A percentile compares a stretch with the other conserved stretches of the same genome.
Evolutionary conservation across 1,140 invertebrate species (phyloP).

Genomic region (Cepaea nemoralis): DNA sequence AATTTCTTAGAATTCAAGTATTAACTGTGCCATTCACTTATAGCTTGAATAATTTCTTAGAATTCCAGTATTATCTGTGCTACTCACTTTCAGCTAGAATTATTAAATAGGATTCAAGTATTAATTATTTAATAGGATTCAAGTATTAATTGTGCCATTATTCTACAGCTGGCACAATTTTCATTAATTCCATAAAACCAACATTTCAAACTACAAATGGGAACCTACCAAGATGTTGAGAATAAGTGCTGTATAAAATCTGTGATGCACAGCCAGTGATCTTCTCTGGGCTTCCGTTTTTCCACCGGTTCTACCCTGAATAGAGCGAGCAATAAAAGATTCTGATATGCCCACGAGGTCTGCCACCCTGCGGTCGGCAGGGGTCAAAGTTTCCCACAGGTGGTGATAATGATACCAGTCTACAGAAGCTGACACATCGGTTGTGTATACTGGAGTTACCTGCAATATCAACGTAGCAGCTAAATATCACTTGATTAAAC

Average conservation of each 20-base stretch:
- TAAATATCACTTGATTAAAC: too few relatives aligned
- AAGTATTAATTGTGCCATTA: too few relatives aligned
- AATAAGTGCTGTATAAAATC: constrained; percentile 93
- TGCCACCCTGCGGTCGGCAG: constrained; percentile 86
- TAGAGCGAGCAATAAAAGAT: constrained; percentile 85
- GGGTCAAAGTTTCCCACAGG: constrained; percentile 86
- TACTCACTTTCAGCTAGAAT: too few relatives aligned
- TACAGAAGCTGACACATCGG: constrained; percentile 81
- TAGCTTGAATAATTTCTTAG: too few relatives aligned
- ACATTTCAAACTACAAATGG: too few relatives aligned
- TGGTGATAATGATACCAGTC: constrained; percentile 91
- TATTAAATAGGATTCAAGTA: too few relatives aligned
- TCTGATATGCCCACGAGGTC: constrained; percentile 92
- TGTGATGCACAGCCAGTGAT: constrained; percentile 74
- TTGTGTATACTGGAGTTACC: constrained; percentile 85
- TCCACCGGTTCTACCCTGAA: constrained; percentile 79
- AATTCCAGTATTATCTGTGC: too few relatives aligned
- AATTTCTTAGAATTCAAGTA: too few relatives aligned
- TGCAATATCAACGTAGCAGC: constrained; percentile 44
- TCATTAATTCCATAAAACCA: too few relatives aligned
- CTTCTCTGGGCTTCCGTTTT: constrained; percentile 73
- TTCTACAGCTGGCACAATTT: too few relatives aligned
- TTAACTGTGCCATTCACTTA: too few relatives aligned
- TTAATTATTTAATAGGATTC: too few relatives aligned
- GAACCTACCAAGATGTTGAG: constrained; percentile 86